Conservation (phyloP, 2,113 vertebrate species). For the Puntigrus tetrazona region DNA sequence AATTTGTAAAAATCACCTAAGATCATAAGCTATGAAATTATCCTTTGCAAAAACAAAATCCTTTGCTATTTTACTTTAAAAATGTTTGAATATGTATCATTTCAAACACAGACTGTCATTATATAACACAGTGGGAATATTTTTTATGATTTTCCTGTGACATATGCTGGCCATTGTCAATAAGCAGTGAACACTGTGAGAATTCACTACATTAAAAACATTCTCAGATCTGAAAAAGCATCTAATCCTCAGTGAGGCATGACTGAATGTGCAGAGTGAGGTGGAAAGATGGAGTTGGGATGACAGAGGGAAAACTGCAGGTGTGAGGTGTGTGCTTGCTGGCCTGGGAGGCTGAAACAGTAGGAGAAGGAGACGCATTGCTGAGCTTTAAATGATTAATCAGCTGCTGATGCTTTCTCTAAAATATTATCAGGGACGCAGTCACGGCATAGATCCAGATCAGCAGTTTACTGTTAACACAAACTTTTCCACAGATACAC, state of each 20-base stretch:
- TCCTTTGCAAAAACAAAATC: background rate
- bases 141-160: background rate
- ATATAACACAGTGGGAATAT: too few relatives aligned
- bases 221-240: background rate
- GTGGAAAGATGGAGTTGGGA: slow-evolving; percentile 8
- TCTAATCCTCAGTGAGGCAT: background rate
- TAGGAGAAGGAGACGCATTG: slow-evolving; percentile 75
- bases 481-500: background rate
- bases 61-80: too few relatives aligned
- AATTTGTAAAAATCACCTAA: too few relatives aligned
- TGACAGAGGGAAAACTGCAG: slow-evolving; percentile 21
- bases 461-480: slow-evolving; percentile 4
- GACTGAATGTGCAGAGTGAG: background rate
- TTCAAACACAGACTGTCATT: too few relatives aligned
- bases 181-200: background rate
- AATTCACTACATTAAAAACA: background rate
- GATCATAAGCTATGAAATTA: background rate
- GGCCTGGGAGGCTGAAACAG: slow-evolving; percentile 53
- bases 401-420: slow-evolving; percentile 67
- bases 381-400: slow-evolving; percentile 80
- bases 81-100: background rate
- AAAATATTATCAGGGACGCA: slow-evolving; percentile 40
- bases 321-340: slow-evolving; percentile 36
- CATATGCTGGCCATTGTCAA: background rate
- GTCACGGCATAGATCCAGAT: background rate